phyloP scores from a whole-genome alignment of 2,797 vertebrate genomes.

The Carcharodon carcharias region DNA sequence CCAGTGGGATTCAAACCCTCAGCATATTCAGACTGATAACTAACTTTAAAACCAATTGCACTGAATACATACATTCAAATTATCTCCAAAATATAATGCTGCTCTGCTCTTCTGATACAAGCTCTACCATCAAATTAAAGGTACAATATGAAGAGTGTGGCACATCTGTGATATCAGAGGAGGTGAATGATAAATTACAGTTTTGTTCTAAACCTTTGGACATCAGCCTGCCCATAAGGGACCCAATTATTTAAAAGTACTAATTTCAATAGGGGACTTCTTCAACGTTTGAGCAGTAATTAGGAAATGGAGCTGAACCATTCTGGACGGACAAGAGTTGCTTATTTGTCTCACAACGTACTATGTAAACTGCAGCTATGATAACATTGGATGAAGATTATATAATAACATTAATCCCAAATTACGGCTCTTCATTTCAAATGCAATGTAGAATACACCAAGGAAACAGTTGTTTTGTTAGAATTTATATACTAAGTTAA shows the following conservation, averaged over 20 bases:
- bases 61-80: not conserved
- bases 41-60: not conserved
- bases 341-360: not conserved
- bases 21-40: not conserved
- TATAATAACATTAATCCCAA: not conserved
- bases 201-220: not conserved
- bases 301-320: not conserved
- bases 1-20: not conserved
- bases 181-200: not conserved
- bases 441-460: not conserved
- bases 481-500: not conserved
- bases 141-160: not conserved
- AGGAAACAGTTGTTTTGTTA: not conserved
- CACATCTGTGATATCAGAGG: not conserved
- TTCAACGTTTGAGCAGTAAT: not conserved
- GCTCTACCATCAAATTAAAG: not conserved
- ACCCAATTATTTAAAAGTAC: not conserved
- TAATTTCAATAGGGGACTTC: not conserved
- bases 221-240: not conserved
- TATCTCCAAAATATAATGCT: not conserved
- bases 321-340: not conserved
- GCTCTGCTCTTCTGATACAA: not conserved
- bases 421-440: not conserved
- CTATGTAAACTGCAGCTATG: not conserved
- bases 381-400: not conserved